Percentiles rank a stretch among this genome's conserved stretches.
phyloP scores from a whole-genome alignment of 1,140 invertebrate genomes.

The Thaumetopoea pityocampa region DNA sequence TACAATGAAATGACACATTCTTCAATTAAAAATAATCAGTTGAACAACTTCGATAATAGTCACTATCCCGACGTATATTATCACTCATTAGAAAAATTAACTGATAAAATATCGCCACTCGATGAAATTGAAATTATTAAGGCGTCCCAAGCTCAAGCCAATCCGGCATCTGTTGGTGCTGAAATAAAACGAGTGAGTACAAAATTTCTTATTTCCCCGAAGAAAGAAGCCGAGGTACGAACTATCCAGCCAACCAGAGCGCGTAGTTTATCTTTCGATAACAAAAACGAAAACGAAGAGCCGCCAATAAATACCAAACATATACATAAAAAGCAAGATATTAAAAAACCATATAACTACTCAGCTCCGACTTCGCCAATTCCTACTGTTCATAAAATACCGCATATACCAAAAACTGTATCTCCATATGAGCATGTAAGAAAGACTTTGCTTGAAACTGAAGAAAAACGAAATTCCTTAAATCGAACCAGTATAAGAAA shows the following conservation, averaged over 20 bases:
- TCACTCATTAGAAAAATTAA: constrained; percentile 58
- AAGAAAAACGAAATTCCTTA: constrained; percentile 56
- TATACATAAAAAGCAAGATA: constrained; percentile 12
- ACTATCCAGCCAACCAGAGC: constrained; percentile 64
- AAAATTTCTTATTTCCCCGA: constrained; percentile 67
- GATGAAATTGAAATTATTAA: constrained; percentile 59
- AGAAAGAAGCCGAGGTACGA: constrained; percentile 68
- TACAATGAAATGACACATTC: constrained; percentile 31
- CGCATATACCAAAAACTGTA: constrained; percentile 56
- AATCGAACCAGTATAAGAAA: constrained; percentile 36
- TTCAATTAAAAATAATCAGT: constrained; percentile 15
- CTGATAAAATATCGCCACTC: constrained; percentile 44
- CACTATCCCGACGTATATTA: constrained; percentile 61
- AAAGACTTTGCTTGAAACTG: constrained; percentile 53
- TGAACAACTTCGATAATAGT: constrained; percentile 6
- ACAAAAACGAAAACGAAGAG: constrained; percentile 21
- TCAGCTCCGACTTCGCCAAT: constrained; percentile 63
- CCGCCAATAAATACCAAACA: constrained; percentile 1
- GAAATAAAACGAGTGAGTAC: constrained; percentile 71
- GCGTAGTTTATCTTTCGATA: constrained; percentile 58
- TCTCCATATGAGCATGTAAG: constrained; percentile 61
- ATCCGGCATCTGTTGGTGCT: constrained; percentile 62
- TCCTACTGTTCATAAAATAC: constrained; percentile 48
- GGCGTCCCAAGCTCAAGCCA: constrained; percentile 41
- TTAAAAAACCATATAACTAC: constrained; percentile 60